A percentile compares a stretch with the other conserved stretches of the same genome.
phyloP scores from a whole-genome alignment of 2,113 vertebrate species.

The Oceanites oceanicus region DNA sequence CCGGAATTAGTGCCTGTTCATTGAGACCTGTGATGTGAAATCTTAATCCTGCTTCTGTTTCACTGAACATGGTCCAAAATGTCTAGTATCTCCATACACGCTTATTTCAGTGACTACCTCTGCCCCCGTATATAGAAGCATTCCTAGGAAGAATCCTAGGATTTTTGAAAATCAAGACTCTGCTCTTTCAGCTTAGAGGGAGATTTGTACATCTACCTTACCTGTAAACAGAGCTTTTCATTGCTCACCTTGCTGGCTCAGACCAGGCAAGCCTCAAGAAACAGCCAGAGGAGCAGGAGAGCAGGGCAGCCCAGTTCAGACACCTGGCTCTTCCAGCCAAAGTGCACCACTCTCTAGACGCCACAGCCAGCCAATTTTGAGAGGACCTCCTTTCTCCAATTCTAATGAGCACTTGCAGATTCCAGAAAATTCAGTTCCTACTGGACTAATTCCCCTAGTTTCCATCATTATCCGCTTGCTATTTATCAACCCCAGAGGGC shows the following conservation, averaged over 20 bases:
- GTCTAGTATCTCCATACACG: not conserved
- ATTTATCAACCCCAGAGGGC: not conserved
- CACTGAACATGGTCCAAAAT: not conserved
- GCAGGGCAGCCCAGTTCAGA: not conserved
- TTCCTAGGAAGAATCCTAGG: not conserved
- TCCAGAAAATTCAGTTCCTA: not conserved
- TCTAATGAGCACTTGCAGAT: not conserved
- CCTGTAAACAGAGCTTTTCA: not conserved
- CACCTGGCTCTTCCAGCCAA: not conserved
- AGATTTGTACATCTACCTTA: not conserved
- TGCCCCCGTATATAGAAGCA: not conserved
- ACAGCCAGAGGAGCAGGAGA: not conserved
- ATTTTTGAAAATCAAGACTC: not conserved
- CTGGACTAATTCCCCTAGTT: not conserved
- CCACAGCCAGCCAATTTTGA: not conserved
- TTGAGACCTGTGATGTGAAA: not conserved
- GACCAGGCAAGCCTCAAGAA: not conserved
- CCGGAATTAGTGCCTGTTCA: not conserved
- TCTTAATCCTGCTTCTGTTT: not conserved
- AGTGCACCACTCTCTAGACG: not conserved
- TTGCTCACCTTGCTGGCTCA: not conserved
- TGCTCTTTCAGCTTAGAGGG: fast-evolving
- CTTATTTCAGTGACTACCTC: not conserved
- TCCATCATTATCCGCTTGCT: not conserved
- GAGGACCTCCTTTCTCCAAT: not conserved